Evolutionary conservation across 2,113 vertebrate genomes (phyloP).

Genomic region (Aspiorhynchus laticeps): DNA sequence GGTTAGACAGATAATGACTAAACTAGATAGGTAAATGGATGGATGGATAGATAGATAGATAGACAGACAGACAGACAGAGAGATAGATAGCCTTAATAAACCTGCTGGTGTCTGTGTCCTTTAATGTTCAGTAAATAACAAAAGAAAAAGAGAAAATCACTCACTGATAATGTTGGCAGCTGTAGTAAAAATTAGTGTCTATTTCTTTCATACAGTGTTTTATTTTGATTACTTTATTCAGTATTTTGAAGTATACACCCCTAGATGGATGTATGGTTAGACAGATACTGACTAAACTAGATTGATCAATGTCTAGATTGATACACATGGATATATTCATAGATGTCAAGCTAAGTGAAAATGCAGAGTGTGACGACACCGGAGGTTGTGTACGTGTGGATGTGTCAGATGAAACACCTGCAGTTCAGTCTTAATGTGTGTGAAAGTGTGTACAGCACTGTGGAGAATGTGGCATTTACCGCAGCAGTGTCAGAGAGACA

Average conservation of each 20-base stretch:
- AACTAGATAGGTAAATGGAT: too few relatives aligned
- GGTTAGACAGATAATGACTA: too few relatives aligned
- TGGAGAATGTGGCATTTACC: conserved; percentile 51
- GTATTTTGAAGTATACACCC: too few relatives aligned
- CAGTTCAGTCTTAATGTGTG: conserved; percentile 45
- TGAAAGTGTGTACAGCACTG: conserved; percentile 50
- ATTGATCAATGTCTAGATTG: not conserved
- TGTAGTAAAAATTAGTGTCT: too few relatives aligned
- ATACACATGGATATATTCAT: not conserved
- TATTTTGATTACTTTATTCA: too few relatives aligned
- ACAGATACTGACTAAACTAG: not conserved
- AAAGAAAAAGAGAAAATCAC: too few relatives aligned
- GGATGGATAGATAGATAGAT: too few relatives aligned
- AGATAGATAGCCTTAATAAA: too few relatives aligned
- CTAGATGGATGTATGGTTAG: not conserved
- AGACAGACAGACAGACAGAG: too few relatives aligned
- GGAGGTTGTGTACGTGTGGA: conserved; percentile 26
- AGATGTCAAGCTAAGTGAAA: not conserved
- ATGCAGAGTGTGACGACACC: not conserved
- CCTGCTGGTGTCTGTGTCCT: too few relatives aligned
- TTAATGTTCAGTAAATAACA: not conserved
- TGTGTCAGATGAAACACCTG: conserved; percentile 56
- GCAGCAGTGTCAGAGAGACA: not conserved
- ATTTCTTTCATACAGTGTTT: too few relatives aligned
- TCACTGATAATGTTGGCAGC: too few relatives aligned